phyloP scores from a whole-genome alignment of 1,140 invertebrate genomes.

The Patella vulgata region DNA sequence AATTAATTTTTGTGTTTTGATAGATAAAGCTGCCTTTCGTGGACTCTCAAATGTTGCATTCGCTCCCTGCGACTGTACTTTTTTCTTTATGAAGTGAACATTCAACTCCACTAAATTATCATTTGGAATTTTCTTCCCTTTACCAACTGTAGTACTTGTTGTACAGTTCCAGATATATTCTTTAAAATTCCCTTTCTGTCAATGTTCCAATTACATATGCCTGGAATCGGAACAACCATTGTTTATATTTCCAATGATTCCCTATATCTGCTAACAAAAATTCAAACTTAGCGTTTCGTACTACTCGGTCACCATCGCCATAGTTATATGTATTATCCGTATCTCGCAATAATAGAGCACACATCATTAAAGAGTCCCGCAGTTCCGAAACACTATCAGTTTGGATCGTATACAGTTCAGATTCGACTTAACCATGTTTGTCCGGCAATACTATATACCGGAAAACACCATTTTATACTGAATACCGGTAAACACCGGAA shows the following conservation, averaged over 20 bases:
- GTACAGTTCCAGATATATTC: too few relatives aligned
- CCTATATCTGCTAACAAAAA: slow-evolving; percentile 9
- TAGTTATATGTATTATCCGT: slow-evolving; percentile 19
- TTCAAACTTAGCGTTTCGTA: slow-evolving; percentile 25
- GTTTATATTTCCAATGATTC: slow-evolving; percentile 20
- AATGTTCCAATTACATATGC: too few relatives aligned
- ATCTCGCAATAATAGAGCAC: slow-evolving; percentile 20
- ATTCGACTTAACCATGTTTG: too few relatives aligned
- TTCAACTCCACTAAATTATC: slow-evolving; percentile 23
- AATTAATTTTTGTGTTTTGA: slow-evolving; percentile 5
- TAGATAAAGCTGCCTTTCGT: not conserved
- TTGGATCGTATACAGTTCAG: not conserved
- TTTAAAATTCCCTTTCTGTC: too few relatives aligned
- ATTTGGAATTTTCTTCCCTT: slow-evolving; percentile 28
- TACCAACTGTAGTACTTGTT: slow-evolving; percentile 16
- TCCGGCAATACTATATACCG: too few relatives aligned
- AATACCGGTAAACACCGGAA: too few relatives aligned
- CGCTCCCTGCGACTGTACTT: slow-evolving; percentile 23
- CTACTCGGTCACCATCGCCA: slow-evolving; percentile 30
- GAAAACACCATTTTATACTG: too few relatives aligned
- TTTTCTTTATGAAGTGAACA: slow-evolving; percentile 15
- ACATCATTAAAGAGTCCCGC: slow-evolving; percentile 22
- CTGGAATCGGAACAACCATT: too few relatives aligned
- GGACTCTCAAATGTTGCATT: slow-evolving; percentile 12
- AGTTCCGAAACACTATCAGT: slow-evolving; percentile 14